Evolutionary conservation across 2,113 vertebrate species (phyloP), one percentile per base, ranked within the genome.

Genomic region (Halichoeres trimaculatus): DNA sequence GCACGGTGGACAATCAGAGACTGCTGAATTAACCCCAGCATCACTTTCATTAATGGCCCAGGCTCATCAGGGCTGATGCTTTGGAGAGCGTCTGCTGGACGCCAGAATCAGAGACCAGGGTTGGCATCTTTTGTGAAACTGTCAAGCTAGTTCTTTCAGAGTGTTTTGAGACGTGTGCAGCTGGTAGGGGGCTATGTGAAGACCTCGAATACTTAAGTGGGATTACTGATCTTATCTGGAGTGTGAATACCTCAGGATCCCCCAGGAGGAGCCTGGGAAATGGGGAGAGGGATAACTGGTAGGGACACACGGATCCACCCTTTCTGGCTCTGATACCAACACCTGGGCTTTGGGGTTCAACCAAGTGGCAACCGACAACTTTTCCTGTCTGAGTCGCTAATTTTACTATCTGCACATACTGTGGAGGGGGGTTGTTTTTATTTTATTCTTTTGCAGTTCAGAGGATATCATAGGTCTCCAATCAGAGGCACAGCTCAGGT

Each of bases 21-120:
- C 30, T 4, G 11, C 19, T 72, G 36, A 65, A 59, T 74, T 14
- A 41, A 55, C 17, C 47, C 34, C 64, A 55, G 58, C 58, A 63
- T 68, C 58, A 61, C 59, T 60, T 69, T 69, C 14, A 19, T 14
- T 58, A 23, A 70, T 63, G 43, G 55, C 30, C 56, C 3, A 41
- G 24, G 36, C 26, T 38, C 9, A n/a, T 36, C 26, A 36, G 59
- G 17, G 30, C 65, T 19, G 1, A 16, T 7, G 14, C 10, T 40
- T 35, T 75, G 36, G 59, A 2, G 55, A 59, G 35, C 13, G 20
- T 76, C 45, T 34, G 50, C 23, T 48, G 34, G 17, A 41, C 13
- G 0, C 19, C 5, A 8, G 23, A 26, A 48, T 9, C 9, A 36
- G 24, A 23, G 17, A 40, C 45, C 17, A 19, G 43, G 43, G 14